Base-by-base conservation (phyloP, 1,140 invertebrate genomes). In the Uloborus diversus region DNA sequence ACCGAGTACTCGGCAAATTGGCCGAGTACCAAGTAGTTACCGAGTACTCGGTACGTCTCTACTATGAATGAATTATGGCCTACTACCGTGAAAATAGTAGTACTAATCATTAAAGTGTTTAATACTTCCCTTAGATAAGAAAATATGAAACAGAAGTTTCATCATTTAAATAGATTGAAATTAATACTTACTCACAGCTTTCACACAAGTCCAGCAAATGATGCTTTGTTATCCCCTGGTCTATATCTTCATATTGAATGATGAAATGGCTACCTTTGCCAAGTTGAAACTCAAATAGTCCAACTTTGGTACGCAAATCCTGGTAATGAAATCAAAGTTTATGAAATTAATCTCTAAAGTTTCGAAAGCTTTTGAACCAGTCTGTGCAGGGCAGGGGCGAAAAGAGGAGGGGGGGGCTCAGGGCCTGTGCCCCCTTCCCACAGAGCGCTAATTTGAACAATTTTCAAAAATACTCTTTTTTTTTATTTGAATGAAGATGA, bases 221-320 rank as follows among this genome's bases (percentile, higher is more conserved):
- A 51, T 30, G 57, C 33, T 75, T 75, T 33, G 59, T 64, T 49
- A n/a, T 20, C 25, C 35, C 30, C 2, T 23, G 2, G 51, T 75
- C 70, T 37, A 75, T 51, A 33, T 75, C 70, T 75, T 75, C 70
- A 64, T 75, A 75, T 51, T 75, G 70, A 33, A 75, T 61, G 14
- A 75, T 62, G 13, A 75, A 64, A 75, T 75, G 59, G 27, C 70
- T 47, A 32, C 37, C 23, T 32, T 32, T 20, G 23, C 17, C 20
- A 20, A 62, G 28, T 5, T 49, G 42, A 28, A 75, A 20, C 9
- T 75, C 70, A 23, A 49, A 32, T 13, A 75, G 13, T 5, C 70
- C 70, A 17, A 32, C 30, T 42, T 35, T 62, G n/a, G 59, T 30
- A 47, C 70, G 28, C 1, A 47, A 13, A 64, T 75, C 37, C 70